Conservation (phyloP, 1,140 invertebrate species). For the Bradysia coprophila region DNA sequence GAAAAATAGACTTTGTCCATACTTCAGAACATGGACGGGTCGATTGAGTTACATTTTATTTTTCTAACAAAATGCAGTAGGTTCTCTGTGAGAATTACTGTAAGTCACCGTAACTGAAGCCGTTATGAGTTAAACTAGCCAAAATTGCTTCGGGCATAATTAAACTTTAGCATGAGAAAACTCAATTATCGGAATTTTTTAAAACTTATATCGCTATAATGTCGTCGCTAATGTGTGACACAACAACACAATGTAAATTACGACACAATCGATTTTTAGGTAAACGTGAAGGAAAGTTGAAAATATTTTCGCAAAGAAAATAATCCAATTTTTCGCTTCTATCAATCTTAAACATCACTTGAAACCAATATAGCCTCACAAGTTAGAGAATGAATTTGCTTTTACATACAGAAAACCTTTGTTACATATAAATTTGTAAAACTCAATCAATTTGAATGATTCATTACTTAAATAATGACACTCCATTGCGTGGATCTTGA, state of each 20-base stretch:
- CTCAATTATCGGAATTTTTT: neutral
- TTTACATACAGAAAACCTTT: constrained; percentile 1
- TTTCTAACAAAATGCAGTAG: too few species aligned
- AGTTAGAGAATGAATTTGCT: neutral
- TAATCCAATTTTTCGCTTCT: neutral
- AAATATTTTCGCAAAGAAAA: neutral
- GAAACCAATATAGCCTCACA: constrained; percentile 5
- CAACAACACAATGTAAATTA: too few species aligned
- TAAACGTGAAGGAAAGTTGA: neutral
- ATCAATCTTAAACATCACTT: constrained; percentile 3
- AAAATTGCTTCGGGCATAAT: neutral
- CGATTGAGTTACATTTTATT: too few species aligned
- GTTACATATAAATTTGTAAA: neutral
- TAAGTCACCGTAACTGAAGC: too few species aligned
- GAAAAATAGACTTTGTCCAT: too few species aligned
- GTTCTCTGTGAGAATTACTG: too few species aligned
- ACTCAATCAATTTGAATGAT: neutral
- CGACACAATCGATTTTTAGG: too few species aligned
- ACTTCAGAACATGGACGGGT: too few species aligned
- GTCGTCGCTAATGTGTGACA: neutral
- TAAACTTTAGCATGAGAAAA: neutral
- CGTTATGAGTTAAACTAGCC: neutral
- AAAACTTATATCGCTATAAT: neutral
- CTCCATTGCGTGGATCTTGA: too few species aligned
- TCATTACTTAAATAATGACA: too few species aligned